Conservation (phyloP, 2,888 invertebrate species). For the Drosophila multiciliata region DNA sequence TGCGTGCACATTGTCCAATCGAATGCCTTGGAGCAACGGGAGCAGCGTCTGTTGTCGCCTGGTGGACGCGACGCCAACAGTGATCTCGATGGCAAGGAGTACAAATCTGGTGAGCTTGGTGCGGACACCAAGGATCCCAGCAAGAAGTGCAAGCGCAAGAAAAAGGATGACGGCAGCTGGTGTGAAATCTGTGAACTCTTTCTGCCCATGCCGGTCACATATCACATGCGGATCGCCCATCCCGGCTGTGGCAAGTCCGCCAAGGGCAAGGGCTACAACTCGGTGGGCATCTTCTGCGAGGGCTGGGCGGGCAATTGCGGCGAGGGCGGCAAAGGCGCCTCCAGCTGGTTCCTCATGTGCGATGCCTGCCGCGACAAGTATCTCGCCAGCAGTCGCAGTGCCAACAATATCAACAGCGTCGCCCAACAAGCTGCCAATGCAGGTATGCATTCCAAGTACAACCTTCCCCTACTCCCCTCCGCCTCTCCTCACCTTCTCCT, state of each 20-base stretch:
- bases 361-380: conserved; percentile 94
- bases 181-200: conserved; percentile 95
- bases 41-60: conserved; percentile 75
- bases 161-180: conserved; percentile 84
- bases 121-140: conserved; percentile 80
- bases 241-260: conserved; percentile 96
- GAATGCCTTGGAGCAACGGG: conserved; percentile 81
- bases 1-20: conserved; percentile 88
- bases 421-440: conserved; percentile 78
- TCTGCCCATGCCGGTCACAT: conserved; percentile 92
- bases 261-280: conserved; percentile 96
- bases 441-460: conserved; percentile 32
- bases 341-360: conserved; percentile 97
- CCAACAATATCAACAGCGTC: conserved; percentile 82
- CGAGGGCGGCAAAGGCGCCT: conserved; percentile 91
- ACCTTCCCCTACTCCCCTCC: neutral
- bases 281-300: conserved; percentile 93
- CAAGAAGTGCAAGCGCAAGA: conserved; percentile 82
- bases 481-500: neutral
- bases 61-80: conserved; percentile 58
- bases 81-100: conserved; percentile 65
- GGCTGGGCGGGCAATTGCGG: conserved; percentile 96
- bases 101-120: conserved; percentile 37
- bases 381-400: conserved; percentile 82
- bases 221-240: conserved; percentile 96